phyloP scores from a whole-genome alignment of 2,797 vertebrate genomes.

The Lepidocolaptes lacrymiger region DNA sequence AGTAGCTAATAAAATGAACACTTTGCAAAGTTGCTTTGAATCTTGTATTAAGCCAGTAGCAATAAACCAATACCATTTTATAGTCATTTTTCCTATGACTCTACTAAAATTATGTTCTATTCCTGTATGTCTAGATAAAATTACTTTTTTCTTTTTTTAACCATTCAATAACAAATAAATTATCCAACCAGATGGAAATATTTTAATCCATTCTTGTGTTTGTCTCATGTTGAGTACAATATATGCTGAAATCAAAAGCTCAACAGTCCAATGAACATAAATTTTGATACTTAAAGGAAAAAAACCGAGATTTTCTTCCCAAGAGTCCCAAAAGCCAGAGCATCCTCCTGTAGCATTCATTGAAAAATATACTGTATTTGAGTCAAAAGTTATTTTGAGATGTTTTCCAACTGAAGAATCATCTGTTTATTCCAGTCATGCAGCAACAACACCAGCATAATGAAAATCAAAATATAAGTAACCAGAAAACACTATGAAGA shows the following conservation, averaged over 20 bases:
- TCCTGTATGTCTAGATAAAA: neutral
- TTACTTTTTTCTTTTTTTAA: neutral
- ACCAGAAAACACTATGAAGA: neutral
- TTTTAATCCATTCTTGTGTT: neutral
- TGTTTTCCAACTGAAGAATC: neutral
- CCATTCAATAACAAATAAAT: neutral
- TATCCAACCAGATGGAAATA: neutral
- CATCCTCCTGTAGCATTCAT: neutral
- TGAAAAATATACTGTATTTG: neutral
- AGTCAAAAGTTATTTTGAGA: neutral
- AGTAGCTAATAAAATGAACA: neutral
- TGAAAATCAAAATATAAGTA: neutral
- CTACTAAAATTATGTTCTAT: neutral
- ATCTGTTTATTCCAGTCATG: neutral
- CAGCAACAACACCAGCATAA: neutral
- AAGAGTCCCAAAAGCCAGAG: neutral
- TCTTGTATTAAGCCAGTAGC: neutral
- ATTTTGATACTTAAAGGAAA: neutral
- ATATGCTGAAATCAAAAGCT: neutral
- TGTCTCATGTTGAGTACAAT: neutral
- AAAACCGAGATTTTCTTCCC: neutral
- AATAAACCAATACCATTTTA: neutral
- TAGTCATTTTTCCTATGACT: neutral
- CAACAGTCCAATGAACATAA: neutral
- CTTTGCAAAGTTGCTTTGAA: neutral